These are phyloP conservation scores for Drosophila mimetica DNA, from an alignment of 2,888 invertebrate species.

Conservation along the genomic window DNA sequence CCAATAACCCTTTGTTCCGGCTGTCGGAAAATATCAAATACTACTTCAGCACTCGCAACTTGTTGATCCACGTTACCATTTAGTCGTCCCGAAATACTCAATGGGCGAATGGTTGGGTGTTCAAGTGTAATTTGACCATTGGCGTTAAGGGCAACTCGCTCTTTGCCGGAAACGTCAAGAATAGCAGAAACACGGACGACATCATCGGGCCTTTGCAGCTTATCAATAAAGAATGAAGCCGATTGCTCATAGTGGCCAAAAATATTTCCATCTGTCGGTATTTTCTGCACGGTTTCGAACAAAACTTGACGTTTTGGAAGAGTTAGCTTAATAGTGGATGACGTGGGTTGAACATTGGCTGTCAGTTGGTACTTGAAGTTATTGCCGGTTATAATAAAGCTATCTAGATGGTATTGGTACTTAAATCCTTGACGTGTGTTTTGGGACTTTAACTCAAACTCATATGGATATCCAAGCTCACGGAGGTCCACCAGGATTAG, in stretches of 20 bases:
- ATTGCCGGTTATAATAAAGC: conserved; percentile 89
- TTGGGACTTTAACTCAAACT: conserved; percentile 89
- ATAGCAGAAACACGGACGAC: conserved; percentile 87
- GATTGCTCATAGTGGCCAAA: conserved; percentile 88
- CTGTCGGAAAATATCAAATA: conserved; percentile 87
- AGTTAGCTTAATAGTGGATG: conserved; percentile 87
- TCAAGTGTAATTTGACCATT: conserved; percentile 87
- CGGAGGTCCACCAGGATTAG: conserved; percentile 89
- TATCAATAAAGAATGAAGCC: conserved; percentile 88
- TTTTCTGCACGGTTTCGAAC: conserved; percentile 86
- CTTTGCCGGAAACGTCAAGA: conserved; percentile 85
- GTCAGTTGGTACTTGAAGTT: conserved; percentile 90
- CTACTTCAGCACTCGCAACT: conserved; percentile 81
- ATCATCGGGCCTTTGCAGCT: conserved; percentile 88
- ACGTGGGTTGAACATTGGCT: conserved; percentile 87
- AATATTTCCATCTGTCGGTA: conserved; percentile 84
- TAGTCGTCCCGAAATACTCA: conserved; percentile 84
- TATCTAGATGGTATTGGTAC: conserved; percentile 88
- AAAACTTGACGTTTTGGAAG: conserved; percentile 89
- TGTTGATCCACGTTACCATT: conserved; percentile 83
- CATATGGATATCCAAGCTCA: conserved; percentile 90
- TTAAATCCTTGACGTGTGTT: conserved; percentile 87
- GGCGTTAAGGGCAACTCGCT: conserved; percentile 85
- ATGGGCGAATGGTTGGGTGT: conserved; percentile 87
- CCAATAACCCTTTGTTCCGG: conserved; percentile 86